Base-by-base conservation (phyloP, 2,113 vertebrate genomes). In the Deroptyus accipitrinus region DNA sequence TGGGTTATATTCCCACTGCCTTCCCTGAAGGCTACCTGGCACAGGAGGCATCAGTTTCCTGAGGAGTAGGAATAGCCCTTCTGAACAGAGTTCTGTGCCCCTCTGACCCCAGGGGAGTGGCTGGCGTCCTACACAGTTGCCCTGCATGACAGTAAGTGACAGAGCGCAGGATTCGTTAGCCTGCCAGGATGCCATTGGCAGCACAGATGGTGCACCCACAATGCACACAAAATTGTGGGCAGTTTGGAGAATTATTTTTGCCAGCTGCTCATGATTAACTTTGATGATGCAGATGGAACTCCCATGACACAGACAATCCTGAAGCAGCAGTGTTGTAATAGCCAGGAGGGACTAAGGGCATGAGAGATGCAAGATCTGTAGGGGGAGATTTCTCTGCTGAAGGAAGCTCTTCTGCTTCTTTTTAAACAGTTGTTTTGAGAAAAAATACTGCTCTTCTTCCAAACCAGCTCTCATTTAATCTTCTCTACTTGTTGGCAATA, bases 171-270 rank as follows among this genome's bases (percentile, higher is more conserved):
- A 37, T 33, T 80, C 41, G 20, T 67, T 57, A 81, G 14, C 18
- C 37, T 61, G 41, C 22, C 51, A 79, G 57, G 46, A 64, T 0
- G 3, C 24, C 0, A 2, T 7, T 0, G 1, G 31, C 0, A 0
- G 52, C 33, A n/a, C 1, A 2, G 57, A 24, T 1, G 1, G 13
- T 0, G 2, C 46, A 41, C 17, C 16, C 46, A 19, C 5, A 41
- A 11, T 22, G 37, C 41, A 22, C 44, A 46, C 3, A 7, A 27
- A 44, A 22, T 67, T 66, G 33, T 1, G 2, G 25, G 42, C 37
- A 74, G 55, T 46, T 91, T 76, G 33, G 59, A 54, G 44, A 67
- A 66, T 80, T 77, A 22, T 54, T 83, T 85, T 83, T 42, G 44
- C 49, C 67, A 92, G 49, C 28, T 51, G 27, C 28, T 74, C 22